These are phyloP conservation scores for Cariama cristata DNA, from an alignment of 2,113 vertebrate species.

Conservation along the genomic window DNA sequence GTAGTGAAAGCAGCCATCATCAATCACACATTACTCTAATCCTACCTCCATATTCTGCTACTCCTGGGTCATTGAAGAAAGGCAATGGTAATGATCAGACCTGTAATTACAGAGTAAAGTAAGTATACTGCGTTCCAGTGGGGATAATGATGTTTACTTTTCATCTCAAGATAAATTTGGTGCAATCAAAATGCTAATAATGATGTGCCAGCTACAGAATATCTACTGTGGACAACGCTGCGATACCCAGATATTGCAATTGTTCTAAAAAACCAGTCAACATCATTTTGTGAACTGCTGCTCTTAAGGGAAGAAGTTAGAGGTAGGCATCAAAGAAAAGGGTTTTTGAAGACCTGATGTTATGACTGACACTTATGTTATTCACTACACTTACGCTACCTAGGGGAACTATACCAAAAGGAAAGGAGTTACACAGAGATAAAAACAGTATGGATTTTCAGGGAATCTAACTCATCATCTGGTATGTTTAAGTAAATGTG, in stretches of 20 bases:
- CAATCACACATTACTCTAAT: slow-evolving; percentile 66
- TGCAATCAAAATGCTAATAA: slow-evolving; percentile 69
- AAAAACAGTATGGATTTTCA: background rate
- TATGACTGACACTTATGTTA: background rate
- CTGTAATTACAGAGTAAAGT: slow-evolving; percentile 67
- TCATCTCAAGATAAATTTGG: slow-evolving; percentile 64
- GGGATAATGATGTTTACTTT: slow-evolving; percentile 66
- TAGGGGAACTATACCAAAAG: background rate
- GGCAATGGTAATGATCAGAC: slow-evolving; percentile 49
- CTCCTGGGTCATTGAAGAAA: slow-evolving; percentile 57
- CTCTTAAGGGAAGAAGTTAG: background rate
- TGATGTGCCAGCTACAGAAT: slow-evolving; percentile 42
- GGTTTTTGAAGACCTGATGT: background rate
- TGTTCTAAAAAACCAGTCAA: background rate
- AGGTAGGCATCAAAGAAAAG: background rate
- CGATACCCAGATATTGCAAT: slow-evolving; percentile 3
- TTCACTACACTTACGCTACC: background rate
- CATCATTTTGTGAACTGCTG: slow-evolving; percentile 18
- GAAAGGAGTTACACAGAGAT: background rate
- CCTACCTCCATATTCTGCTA: slow-evolving; percentile 57
- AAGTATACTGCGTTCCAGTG: slow-evolving; percentile 22
- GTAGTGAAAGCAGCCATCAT: slow-evolving; percentile 43
- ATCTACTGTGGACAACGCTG: background rate
- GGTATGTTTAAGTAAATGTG: background rate
- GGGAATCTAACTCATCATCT: background rate